Evolutionary conservation across 2,797 vertebrate species (phyloP), one percentile per base, ranked within the genome.

Genomic region (Neoniphon sammara): DNA sequence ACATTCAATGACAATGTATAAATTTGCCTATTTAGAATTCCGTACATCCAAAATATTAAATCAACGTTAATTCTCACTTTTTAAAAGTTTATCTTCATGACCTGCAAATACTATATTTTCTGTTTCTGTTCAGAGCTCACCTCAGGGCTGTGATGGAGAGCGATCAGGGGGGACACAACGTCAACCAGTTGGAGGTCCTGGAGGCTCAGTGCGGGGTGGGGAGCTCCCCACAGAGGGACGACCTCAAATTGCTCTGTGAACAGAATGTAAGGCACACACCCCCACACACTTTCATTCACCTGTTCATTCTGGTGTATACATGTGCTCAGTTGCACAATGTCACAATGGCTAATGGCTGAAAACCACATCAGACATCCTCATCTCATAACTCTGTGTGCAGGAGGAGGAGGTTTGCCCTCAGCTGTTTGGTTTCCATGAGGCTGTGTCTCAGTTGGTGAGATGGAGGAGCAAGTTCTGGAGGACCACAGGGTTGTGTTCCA

Each of bases 391-490:
- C 9, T 70, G 25, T 86, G 85, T 89, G 60, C 76, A 99, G 98
- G 97, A 98, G 79, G 98, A 99, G 70, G 98, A 99, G 71, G 97
- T 99, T 78, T 99, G 97, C 56, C 98, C 98, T 0, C 98, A 99
- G 72, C 92, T 99, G 88, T 99, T 98, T 83, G 97, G 93, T 79
- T 99, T 99, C 87, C 98, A 99, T 1, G 98, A 99, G 92, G 97
- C 97, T 4, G 97, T 99, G 17, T 98, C 97, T 59, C 97, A 98
- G 84, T 95, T 99, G 93, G 97, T 99, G 97, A 99, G 93, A 99
- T 98, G 97, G 97, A 99, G 88, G 98, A 99, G 77, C 97, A 98
- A 90, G 96, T 99, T 50, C 94, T 99, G 84, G 98, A 99, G 94
- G 97, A 98, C 85, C 97, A 99, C 91, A 93, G 97, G 69, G 93